Evolutionary conservation across 2,797 vertebrate species (phyloP), one percentile per base, ranked within the genome.

Genomic region (Naso thynnoides): DNA sequence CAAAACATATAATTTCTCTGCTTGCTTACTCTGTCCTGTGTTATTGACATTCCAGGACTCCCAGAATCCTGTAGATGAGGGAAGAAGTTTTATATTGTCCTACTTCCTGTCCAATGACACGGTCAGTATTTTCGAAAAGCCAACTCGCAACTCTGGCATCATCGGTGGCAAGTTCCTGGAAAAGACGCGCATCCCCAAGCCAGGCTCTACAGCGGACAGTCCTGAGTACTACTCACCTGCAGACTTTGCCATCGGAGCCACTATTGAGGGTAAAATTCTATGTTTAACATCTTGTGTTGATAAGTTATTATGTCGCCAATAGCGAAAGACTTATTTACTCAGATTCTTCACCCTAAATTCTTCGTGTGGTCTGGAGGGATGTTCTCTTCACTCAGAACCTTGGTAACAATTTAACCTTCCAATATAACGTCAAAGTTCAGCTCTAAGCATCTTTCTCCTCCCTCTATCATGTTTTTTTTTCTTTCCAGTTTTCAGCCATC

Each of bases 121-220:
- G 70, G 95, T 99, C 70, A 95, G 96, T 81, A 96, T 99, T 86
- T 98, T 95, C 70, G 97, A 99, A 67, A 96, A 89, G 9, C 84
- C 92, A 5, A 54, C 88, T n/a, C 92, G 82, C 16, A 99, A 99
- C 86, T 96, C 96, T 0, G 97, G 97, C 23, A 93, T 97, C 83
- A 92, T 92, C 0, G 94, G 93, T 24, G 97, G 98, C 48, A 96
- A 94, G 79, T 98, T 96, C 79, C 90, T 99, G 42, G 75, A 88
- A 71, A 97, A 91, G 87, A 96, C 93, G 0, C 94, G 87, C 19
- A 79, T 98, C 1, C 74, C 93, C 11, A 98, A 98, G 83, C 96
- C 97, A 1, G 91, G 90, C 7, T 95, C 94, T 9, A 81, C 85
- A 0, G 55, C 87, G 36, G 96, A 98, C 5, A 89, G 94, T 16